phyloP scores from a whole-genome alignment of 23 tunicate genomes.

The Trididemnum clinides region DNA sequence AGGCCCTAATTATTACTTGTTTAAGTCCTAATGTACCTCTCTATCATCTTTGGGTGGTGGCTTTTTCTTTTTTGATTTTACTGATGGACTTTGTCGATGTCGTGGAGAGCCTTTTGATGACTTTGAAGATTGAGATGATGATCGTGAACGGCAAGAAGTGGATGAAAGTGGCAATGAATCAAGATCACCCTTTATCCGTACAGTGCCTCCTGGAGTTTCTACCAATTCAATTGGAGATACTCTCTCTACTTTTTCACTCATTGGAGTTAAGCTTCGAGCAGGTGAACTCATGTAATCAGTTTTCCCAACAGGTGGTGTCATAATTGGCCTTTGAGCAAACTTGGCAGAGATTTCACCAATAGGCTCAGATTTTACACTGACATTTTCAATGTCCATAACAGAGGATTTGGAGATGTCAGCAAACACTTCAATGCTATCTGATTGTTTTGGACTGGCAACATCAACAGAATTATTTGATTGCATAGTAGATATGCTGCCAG shows the following conservation, averaged over 20 bases:
- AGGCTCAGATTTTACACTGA: neutral
- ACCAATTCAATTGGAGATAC: constrained; percentile 27
- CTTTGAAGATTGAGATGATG: constrained; percentile 8
- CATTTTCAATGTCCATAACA: neutral
- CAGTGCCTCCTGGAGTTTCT: constrained; percentile 21
- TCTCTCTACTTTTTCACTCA: constrained; percentile 23
- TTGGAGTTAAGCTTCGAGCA: constrained; percentile 24
- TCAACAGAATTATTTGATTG: neutral
- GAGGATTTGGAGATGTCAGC: neutral
- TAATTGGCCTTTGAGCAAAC: neutral
- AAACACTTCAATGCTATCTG: neutral
- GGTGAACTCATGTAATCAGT: constrained; percentile 5
- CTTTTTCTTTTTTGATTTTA: constrained; percentile 1
- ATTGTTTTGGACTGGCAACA: neutral
- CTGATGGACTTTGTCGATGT: constrained; percentile 13
- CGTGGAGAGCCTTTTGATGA: neutral
- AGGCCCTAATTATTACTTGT: too few species aligned
- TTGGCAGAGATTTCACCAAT: neutral
- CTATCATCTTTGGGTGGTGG: constrained; percentile 12
- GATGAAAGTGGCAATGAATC: neutral
- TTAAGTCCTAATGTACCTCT: too few species aligned
- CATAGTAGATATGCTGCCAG: too few species aligned
- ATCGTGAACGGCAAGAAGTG: neutral
- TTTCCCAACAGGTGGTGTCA: constrained; percentile 5
- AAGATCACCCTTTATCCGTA: constrained; percentile 11